Conservation (phyloP, 1,140 invertebrate genomes). For the Latrodectus geometricus region DNA sequence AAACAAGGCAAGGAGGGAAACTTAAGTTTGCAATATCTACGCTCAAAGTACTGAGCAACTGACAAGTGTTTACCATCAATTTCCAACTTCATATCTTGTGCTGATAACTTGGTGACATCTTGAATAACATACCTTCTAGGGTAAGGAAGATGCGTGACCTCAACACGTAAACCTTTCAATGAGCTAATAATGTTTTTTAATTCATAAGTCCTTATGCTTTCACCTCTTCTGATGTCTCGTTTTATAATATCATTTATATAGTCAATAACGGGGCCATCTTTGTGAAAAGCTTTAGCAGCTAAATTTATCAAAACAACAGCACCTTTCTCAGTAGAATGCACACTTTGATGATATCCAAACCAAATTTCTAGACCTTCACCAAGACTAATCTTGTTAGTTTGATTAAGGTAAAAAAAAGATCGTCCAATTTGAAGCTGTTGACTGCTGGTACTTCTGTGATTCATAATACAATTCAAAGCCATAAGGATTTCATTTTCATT, state of each 20-base stretch:
- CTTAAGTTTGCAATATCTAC: slow-evolving; percentile 50
- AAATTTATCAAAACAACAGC: slow-evolving; percentile 57
- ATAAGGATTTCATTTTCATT: slow-evolving; percentile 19
- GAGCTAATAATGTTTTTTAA: slow-evolving; percentile 34
- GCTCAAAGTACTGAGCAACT: slow-evolving; percentile 40
- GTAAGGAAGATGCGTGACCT: slow-evolving; percentile 62
- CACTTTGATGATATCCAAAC: slow-evolving; percentile 58
- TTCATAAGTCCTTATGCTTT: slow-evolving; percentile 18
- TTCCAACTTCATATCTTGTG: slow-evolving; percentile 9
- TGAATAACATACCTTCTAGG: slow-evolving; percentile 54
- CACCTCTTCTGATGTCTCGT: slow-evolving; percentile 3
- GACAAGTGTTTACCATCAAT: slow-evolving; percentile 1
- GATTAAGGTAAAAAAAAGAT: slow-evolving; percentile 35
- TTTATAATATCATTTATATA: slow-evolving; percentile 28
- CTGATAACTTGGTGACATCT: slow-evolving; percentile 20
- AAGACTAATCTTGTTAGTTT: neutral
- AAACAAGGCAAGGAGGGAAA: slow-evolving; percentile 67
- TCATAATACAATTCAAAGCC: slow-evolving; percentile 28
- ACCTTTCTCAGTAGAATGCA: slow-evolving; percentile 40
- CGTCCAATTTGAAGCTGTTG: slow-evolving; percentile 35
- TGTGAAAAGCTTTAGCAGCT: slow-evolving; percentile 59
- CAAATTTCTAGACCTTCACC: slow-evolving; percentile 59
- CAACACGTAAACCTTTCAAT: slow-evolving; percentile 55
- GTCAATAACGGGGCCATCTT: slow-evolving; percentile 55
- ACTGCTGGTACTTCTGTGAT: slow-evolving; percentile 6